These are phyloP conservation scores for Cnemophilus loriae DNA, from an alignment of 2,113 vertebrate genomes.

Conservation along the genomic window DNA sequence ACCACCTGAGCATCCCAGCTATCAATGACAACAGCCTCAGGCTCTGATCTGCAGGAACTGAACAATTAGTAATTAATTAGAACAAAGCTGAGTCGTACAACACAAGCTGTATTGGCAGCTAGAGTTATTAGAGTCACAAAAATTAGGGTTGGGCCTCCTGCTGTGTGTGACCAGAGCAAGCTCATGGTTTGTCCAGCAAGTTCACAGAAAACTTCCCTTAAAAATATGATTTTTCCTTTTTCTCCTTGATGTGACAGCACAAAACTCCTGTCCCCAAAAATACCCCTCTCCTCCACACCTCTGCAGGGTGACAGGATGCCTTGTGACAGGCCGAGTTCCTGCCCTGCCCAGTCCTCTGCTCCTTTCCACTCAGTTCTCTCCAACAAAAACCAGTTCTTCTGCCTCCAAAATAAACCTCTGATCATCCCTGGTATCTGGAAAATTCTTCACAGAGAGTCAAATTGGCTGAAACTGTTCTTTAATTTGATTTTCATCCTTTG, in stretches of 20 bases:
- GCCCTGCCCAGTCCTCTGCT: not conserved
- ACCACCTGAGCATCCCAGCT: not conserved
- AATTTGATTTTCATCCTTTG: too few relatives aligned
- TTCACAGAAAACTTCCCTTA: not conserved
- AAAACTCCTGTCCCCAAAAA: not conserved
- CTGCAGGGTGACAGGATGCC: not conserved
- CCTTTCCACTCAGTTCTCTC: not conserved
- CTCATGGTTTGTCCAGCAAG: not conserved
- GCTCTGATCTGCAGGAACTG: not conserved
- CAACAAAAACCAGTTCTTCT: not conserved
- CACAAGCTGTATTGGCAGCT: not conserved
- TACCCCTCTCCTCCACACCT: not conserved
- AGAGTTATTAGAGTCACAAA: not conserved
- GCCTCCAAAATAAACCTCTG: not conserved
- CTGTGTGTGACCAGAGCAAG: not conserved
- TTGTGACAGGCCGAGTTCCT: not conserved
- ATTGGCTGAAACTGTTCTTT: accelerated
- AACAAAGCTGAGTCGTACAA: not conserved
- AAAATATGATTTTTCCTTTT: not conserved
- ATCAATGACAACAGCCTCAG: not conserved
- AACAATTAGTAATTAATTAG: not conserved
- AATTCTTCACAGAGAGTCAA: not conserved
- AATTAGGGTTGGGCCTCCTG: not conserved
- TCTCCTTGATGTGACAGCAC: not conserved
- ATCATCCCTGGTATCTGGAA: not conserved